phyloP scores from a whole-genome alignment of 2,113 vertebrate genomes.

The Jaculus jaculus region DNA sequence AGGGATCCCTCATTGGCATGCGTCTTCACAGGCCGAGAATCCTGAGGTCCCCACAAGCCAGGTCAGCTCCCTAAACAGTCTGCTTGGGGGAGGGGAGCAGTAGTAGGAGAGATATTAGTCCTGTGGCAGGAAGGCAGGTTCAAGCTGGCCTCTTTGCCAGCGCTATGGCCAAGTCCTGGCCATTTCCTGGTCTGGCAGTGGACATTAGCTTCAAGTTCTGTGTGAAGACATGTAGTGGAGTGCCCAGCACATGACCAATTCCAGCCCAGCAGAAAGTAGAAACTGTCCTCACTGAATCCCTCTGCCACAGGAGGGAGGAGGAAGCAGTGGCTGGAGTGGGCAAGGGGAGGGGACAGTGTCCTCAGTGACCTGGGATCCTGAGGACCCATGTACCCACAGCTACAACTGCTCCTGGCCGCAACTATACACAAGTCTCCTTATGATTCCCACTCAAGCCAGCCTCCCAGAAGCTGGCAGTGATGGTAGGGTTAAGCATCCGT shows the following conservation, averaged over 20 bases:
- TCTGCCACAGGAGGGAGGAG: neutral
- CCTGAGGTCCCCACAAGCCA: neutral
- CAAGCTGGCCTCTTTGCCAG: neutral
- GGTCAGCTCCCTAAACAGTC: neutral
- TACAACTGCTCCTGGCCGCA: neutral
- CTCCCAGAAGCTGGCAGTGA: no score
- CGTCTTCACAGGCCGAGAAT: neutral
- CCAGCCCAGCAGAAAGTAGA: neutral
- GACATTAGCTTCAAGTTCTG: no score
- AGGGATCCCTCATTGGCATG: neutral
- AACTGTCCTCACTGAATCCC: neutral
- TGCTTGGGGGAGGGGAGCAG: neutral
- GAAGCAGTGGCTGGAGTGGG: neutral
- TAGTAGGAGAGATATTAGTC: no score
- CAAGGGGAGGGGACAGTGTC: accelerated
- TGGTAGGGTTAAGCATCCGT: constrained; percentile 23
- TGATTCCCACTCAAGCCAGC: no score
- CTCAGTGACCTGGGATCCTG: neutral
- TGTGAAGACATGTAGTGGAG: neutral
- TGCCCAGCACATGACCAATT: neutral
- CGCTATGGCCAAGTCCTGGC: neutral
- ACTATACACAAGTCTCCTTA: neutral
- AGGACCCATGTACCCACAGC: neutral
- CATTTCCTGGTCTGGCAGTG: neutral
- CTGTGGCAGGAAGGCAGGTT: neutral